These are phyloP conservation scores for Pleuronectes platessa DNA, from an alignment of 2,113 vertebrate genomes.

Conservation along the genomic window DNA sequence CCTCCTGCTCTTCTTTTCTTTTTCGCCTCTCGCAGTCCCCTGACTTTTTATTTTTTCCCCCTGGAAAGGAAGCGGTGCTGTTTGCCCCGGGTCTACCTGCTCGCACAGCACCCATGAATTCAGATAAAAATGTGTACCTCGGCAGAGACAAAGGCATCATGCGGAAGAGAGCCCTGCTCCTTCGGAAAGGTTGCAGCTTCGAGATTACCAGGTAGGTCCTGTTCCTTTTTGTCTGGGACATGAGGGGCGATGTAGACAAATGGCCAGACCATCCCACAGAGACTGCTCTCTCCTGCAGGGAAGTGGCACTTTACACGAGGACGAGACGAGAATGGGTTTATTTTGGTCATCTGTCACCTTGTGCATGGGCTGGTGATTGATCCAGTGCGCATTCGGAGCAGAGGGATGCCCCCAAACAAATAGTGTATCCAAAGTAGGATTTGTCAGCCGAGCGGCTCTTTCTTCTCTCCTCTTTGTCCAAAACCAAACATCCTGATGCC, in stretches of 20 bases:
- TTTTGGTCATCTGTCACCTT: conserved; percentile 14
- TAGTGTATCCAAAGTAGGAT: too few species aligned
- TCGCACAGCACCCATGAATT: conserved; percentile 81
- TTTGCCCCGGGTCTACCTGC: conserved; percentile 47
- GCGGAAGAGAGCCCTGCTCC: conserved; percentile 86
- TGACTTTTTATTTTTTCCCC: not conserved
- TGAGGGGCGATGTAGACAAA: conserved; percentile 16
- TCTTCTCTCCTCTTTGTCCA: not conserved
- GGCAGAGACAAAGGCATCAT: conserved; percentile 85
- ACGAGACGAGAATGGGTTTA: not conserved
- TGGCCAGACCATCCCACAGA: conserved; percentile 9
- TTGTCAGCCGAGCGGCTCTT: not conserved
- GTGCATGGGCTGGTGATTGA: conserved; percentile 5
- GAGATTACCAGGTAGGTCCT: conserved; percentile 85
- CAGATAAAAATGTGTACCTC: conserved; percentile 85
- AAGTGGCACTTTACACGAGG: conserved; percentile 14
- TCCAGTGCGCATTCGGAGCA: conserved; percentile 20
- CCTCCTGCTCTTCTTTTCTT: conserved; percentile 24
- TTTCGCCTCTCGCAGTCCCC: conserved; percentile 32
- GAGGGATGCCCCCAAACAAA: conserved; percentile 26
- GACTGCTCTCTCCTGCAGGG: not conserved
- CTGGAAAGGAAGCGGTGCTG: conserved; percentile 23
- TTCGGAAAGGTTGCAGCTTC: conserved; percentile 88
- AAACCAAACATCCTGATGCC: not conserved
- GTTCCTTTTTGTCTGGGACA: conserved; percentile 34